Conservation (phyloP, 92 coral and sea anemone species). For the Galaxea fascicularis region DNA sequence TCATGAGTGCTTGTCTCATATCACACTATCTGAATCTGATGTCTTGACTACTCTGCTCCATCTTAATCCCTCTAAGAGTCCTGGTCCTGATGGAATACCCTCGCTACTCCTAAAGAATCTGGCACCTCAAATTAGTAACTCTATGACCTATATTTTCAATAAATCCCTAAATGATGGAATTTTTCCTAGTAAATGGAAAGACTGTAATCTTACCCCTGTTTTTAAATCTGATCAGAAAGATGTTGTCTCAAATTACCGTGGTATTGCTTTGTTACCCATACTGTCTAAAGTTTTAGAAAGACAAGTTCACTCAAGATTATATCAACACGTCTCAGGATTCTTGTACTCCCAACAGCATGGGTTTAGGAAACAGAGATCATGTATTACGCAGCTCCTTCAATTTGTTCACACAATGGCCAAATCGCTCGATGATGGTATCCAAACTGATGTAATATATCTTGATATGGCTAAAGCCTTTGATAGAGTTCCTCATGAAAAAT, state of each 20-base stretch:
- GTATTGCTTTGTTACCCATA: slow-evolving; percentile 35
- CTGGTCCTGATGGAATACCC: background rate
- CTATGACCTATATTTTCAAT: background rate
- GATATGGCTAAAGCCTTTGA: slow-evolving; percentile 61
- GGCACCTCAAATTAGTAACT: slow-evolving; percentile 1
- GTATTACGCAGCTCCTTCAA: no score
- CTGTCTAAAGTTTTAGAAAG: slow-evolving; percentile 63
- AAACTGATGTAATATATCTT: slow-evolving; percentile 49
- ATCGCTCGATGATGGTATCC: slow-evolving; percentile 34
- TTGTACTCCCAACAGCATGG: no score
- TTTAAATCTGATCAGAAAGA: slow-evolving; percentile 51
- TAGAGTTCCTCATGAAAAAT: no score
- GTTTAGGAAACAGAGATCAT: no score
- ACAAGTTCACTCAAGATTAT: slow-evolving; percentile 17
- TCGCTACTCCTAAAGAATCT: background rate
- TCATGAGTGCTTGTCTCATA: background rate
- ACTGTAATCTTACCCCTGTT: slow-evolving; percentile 48
- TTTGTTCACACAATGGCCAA: no score
- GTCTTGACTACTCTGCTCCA: background rate
- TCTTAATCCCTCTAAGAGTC: background rate
- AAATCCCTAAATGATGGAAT: slow-evolving; percentile 7
- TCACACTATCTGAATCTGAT: background rate
- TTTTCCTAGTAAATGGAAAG: slow-evolving; percentile 48
- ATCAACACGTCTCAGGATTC: slow-evolving; percentile 23
- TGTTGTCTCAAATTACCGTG: slow-evolving; percentile 55